Conservation (phyloP, 2,113 vertebrate genomes). For the Uria aalge region DNA sequence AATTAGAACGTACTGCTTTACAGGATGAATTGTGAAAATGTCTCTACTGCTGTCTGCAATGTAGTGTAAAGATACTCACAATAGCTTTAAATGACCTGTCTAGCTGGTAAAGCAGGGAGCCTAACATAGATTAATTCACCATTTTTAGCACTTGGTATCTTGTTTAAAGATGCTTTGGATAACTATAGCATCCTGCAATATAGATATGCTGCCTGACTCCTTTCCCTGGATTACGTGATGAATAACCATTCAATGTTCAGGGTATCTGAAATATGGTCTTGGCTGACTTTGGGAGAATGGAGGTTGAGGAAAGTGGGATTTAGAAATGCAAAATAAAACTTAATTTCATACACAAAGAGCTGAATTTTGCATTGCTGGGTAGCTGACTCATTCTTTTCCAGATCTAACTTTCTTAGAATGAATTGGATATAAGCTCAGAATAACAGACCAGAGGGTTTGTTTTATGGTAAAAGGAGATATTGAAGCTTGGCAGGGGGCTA, state of each 20-base stretch:
- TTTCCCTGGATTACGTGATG: background rate
- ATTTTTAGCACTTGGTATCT: background rate
- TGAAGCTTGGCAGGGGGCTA: background rate
- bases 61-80: background rate
- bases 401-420: background rate
- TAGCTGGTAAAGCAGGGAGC: background rate
- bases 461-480: background rate
- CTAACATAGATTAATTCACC: background rate
- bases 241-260: accelerated
- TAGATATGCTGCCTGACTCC: background rate
- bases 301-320: background rate
- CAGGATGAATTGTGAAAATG: background rate
- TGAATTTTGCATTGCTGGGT: background rate
- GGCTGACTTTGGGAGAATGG: background rate
- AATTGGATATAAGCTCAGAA: background rate
- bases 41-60: background rate
- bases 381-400: background rate
- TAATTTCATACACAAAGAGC: background rate
- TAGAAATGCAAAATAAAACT: background rate
- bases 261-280: accelerated
- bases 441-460: background rate
- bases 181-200: background rate
- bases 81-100: constrained; percentile 3
- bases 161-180: background rate
- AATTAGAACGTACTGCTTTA: background rate